phyloP scores from a whole-genome alignment of 2,113 vertebrate species.

The Hiodon alosoides region DNA sequence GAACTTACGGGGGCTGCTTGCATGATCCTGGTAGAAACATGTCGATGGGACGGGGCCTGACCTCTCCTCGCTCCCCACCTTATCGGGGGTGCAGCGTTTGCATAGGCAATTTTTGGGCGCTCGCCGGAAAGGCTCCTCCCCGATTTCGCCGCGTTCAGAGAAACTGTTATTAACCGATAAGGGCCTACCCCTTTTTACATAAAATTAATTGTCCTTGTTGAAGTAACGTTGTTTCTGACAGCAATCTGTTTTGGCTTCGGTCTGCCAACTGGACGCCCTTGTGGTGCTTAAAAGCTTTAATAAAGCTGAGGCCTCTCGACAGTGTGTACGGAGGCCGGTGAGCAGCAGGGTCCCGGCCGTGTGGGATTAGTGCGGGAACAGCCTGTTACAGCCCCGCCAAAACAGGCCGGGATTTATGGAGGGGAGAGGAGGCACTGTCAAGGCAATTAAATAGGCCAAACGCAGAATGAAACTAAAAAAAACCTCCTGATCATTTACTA shows the following conservation, averaged over 20 bases:
- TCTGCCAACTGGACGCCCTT: not conserved
- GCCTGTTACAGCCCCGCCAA: not conserved
- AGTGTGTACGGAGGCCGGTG: not conserved
- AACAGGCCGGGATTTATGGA: constrained; percentile 11
- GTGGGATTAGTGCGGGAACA: not conserved
- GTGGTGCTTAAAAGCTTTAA: constrained; percentile 1
- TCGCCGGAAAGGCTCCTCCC: not conserved
- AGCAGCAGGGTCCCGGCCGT: not conserved
- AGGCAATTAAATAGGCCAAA: constrained; percentile 2
- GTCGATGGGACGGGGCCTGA: not conserved
- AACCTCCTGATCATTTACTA: not conserved
- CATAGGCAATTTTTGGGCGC: too few relatives aligned
- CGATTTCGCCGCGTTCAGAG: not conserved
- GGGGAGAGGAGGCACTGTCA: not conserved
- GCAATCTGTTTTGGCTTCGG: not conserved
- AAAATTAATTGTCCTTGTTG: not conserved
- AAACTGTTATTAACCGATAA: too few relatives aligned
- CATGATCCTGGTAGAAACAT: not conserved
- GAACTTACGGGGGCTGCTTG: not conserved
- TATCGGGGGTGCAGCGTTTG: not conserved
- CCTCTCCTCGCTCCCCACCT: not conserved
- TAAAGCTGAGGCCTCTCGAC: constrained; percentile 1
- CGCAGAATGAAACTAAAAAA: not conserved
- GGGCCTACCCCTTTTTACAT: not conserved
- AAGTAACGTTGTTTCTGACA: not conserved